Evolutionary conservation across 1,140 invertebrate species (phyloP), one percentile per base, ranked within the genome.

Genomic region (Lepidurus apus): DNA sequence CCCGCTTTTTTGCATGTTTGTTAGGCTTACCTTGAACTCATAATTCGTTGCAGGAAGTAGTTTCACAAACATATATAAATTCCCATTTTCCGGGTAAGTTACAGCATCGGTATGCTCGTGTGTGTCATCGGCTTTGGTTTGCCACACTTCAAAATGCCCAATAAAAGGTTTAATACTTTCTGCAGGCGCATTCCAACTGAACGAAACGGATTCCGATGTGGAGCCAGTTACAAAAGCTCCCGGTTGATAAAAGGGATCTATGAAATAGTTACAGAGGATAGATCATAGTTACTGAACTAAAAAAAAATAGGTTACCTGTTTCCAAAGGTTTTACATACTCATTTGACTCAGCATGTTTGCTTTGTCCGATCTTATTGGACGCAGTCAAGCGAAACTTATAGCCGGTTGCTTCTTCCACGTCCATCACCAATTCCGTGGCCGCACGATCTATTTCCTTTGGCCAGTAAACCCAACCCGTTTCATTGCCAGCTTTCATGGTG

Each of bases 241-340:
- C 8, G 93, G 93, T 74, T 92, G 87, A 83, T 94, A 94, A 75
- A 89, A 86, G 0, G 93, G 92, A 87, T 94, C 93, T 87, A 80
- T 1, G 84, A 84, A 75, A 79, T 74, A 81, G 76, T 11, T n/a
- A 26, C 26, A 26, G 43, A 13, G 7, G 24, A 78, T n/a, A 79
- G 24, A 80, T 8, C 1, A 34, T 34, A 77, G n/a, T 45, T 34
- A 80, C 7, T 75, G 65, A 9, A 80, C 8, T 17, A 45, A 42
- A 45, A 43, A 13, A 47, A 43, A 81, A 17, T 76, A 24, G 13
- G n/a, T 17, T 13, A 17, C 42, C 77, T 75, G 21, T 4, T 74
- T n/a, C 89, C 80, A 9, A 80, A 0, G 8, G 43, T 74, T 86
- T 83, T n/a, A 77, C 76, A 24, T n/a, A 45, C 26, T 65, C 34